Base-by-base conservation (phyloP, 2,888 invertebrate species). In the Drosophila flavopinicola region DNA sequence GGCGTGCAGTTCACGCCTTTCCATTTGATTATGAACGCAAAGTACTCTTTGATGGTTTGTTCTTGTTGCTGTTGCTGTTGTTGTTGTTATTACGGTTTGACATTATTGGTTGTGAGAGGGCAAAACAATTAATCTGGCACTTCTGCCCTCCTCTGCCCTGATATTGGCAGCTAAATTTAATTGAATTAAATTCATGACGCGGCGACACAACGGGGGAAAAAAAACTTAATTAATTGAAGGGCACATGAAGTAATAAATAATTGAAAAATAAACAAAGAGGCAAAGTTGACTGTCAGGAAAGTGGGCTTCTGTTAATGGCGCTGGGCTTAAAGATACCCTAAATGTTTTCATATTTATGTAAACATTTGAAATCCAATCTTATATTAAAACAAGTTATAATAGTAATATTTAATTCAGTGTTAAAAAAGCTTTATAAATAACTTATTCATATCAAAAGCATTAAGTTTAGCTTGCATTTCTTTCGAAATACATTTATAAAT, bases 1-100 rank as follows among this genome's bases (percentile, higher is more conserved):
- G 13, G 70, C 78, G 75, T 69, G 78, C 78, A 66, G 35, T 74
- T 77, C 69, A 56, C 74, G 78, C 75, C 78, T 77, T 63, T 60
- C 53, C 53, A 66, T 73, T 77, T 68, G 65, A 53, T 77, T 68
- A 68, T 65, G 59, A 59, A 63, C 56, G 63, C 63, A 42, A 56
- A 60, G 49, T 33, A 42, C 24, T 29, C 27, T 47, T 68, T 57
- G 42, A 32, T 39, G 20, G 11, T 13, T 41, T 10, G 13, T 25
- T 1, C 10, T 37, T 61, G 33, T 3, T 59, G 11, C 25, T 59
- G 11, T 39, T 44, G 29, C 32, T 37, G 29, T 10, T 24, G 17
- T 17, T 47, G 15, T 11, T 58, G 10, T 29, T 49, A 42, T 38
- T 44, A 15, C 29, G 9, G 51, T 35, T 52, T 44, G 48, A 49